Evolutionary conservation across 2,113 vertebrate genomes (phyloP).

Genomic region (Apteryx owenii): DNA sequence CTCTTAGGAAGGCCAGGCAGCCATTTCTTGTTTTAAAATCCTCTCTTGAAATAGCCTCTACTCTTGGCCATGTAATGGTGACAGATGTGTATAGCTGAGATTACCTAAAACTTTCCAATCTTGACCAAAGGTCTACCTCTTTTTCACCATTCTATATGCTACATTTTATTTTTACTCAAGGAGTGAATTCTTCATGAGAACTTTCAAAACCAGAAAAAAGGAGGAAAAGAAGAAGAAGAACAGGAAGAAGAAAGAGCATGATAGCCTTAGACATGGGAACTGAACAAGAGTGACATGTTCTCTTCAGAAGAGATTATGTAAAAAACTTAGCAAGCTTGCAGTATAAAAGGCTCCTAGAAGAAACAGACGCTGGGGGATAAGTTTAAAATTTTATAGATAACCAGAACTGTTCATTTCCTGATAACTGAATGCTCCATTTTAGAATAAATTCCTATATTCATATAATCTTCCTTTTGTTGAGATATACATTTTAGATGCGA

Average conservation of each 20-base stretch:
- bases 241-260: not conserved
- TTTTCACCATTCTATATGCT: not conserved
- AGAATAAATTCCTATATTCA: not conserved
- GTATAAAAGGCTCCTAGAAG: not conserved
- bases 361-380: not conserved
- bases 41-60: not conserved
- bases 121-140: not conserved
- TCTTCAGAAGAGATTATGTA: not conserved
- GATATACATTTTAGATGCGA: not conserved
- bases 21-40: not conserved
- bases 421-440: not conserved
- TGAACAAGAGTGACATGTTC: not conserved
- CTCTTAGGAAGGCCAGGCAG: not conserved
- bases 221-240: not conserved
- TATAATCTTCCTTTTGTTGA: not conserved
- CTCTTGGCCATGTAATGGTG: not conserved
- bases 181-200: not conserved
- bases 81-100: not conserved
- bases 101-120: not conserved
- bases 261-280: not conserved
- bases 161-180: not conserved
- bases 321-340: not conserved
- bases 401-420: not conserved
- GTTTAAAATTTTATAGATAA: not conserved
- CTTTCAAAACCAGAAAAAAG: not conserved